Conservation (phyloP, 2,113 vertebrate species). For the Sceloporus undulatus region DNA sequence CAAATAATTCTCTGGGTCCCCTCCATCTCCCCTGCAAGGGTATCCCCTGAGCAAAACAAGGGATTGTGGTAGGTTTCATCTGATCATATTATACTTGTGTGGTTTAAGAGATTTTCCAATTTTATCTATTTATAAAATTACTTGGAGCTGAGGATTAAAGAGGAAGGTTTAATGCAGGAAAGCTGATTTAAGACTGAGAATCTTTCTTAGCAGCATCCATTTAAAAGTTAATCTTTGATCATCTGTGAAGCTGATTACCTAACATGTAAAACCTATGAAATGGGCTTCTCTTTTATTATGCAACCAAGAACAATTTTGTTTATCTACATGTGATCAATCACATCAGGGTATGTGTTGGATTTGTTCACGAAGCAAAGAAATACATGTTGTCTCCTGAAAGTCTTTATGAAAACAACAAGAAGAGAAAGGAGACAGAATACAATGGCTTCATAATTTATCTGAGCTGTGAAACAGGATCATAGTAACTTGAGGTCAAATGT, state of each 20-base stretch:
- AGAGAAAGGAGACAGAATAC: not conserved
- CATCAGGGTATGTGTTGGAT: constrained; percentile 21
- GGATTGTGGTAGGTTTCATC: constrained; percentile 51
- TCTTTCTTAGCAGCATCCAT: constrained; percentile 70
- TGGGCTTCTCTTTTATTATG: constrained; percentile 62
- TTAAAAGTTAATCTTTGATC: constrained; percentile 72
- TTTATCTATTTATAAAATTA: constrained; percentile 78
- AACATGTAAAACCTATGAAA: constrained; percentile 65
- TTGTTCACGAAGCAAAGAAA: constrained; percentile 19
- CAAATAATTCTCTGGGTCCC: constrained; percentile 19
- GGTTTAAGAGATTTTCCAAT: constrained; percentile 75
- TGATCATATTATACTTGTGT: constrained; percentile 62
- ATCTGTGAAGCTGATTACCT: constrained; percentile 71
- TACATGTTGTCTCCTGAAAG: constrained; percentile 1
- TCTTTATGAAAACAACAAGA: not conserved
- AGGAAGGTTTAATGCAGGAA: constrained; percentile 66
- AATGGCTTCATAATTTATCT: constrained; percentile 23
- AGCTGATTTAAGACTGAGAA: constrained; percentile 70
- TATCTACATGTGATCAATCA: constrained; percentile 33
- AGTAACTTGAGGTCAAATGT: constrained; percentile 9
- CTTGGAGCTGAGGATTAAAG: constrained; percentile 69
- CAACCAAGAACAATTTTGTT: constrained; percentile 50
- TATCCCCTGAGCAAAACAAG: constrained; percentile 37
- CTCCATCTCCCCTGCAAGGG: constrained; percentile 1
- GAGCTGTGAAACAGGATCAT: constrained; percentile 15